Evolutionary conservation across 2,888 invertebrate genomes (phyloP).

Genomic region (Schizaphis graminum): DNA sequence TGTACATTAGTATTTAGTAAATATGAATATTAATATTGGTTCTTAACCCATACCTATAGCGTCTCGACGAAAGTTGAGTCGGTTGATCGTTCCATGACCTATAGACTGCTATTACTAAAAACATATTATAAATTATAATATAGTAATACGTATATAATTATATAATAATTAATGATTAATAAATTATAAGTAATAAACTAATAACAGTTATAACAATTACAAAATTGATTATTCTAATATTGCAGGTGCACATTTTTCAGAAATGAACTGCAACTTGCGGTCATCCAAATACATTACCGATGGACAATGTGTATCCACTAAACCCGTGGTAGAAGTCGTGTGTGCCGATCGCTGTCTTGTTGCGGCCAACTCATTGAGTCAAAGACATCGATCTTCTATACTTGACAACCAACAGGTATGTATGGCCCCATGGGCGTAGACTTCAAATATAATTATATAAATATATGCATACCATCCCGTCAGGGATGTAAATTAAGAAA

Average conservation of each 20-base stretch:
- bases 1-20: background rate
- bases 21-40: background rate
- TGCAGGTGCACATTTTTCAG: background rate
- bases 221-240: background rate
- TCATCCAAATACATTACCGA: slow-evolving; percentile 68
- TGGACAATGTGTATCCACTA: slow-evolving; percentile 68
- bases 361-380: background rate
- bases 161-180: too few relatives aligned
- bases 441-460: too few relatives aligned
- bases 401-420: slow-evolving; percentile 30
- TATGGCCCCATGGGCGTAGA: too few relatives aligned
- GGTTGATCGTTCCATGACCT: background rate
- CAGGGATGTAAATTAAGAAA: background rate
- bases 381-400: background rate
- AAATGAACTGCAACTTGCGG: slow-evolving; percentile 67
- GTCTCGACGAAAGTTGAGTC: background rate
- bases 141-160: too few relatives aligned
- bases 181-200: too few relatives aligned
- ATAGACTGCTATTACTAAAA: too few relatives aligned
- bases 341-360: slow-evolving; percentile 68
- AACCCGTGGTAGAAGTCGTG: slow-evolving; percentile 68
- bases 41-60: background rate
- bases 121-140: too few relatives aligned
- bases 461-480: background rate
- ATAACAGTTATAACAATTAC: background rate